Percentiles rank a stretch among this genome's conserved stretches.
phyloP scores from a whole-genome alignment of 1,140 invertebrate genomes.

The Globodera ellingtonae region DNA sequence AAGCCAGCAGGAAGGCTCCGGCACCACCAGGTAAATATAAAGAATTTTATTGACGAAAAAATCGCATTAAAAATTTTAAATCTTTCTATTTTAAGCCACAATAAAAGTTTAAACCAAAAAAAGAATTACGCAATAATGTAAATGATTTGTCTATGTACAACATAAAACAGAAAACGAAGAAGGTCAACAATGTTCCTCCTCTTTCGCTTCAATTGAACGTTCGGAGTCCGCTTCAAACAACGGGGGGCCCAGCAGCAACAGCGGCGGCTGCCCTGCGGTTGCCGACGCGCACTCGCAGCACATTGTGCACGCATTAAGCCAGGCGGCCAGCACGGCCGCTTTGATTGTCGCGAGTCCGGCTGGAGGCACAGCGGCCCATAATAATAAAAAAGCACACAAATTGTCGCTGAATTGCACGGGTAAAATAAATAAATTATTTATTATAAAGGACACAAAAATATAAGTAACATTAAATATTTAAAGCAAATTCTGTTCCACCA shows the following conservation, averaged over 20 bases:
- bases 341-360: background rate
- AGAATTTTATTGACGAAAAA: too few species aligned
- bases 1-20: too few species aligned
- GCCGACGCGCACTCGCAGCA: background rate
- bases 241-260: too few species aligned
- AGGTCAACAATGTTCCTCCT: background rate
- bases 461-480: background rate
- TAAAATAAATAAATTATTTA: background rate
- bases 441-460: background rate
- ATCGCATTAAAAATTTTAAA: too few species aligned
- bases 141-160: background rate
- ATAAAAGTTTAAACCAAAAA: too few species aligned
- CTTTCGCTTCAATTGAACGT: background rate
- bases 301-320: conserved; percentile 16
- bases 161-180: background rate
- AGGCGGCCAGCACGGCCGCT: conserved; percentile 16
- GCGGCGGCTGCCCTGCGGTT: background rate
- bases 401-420: background rate
- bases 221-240: background rate
- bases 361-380: conserved; percentile 3
- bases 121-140: background rate
- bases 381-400: background rate
- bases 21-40: too few species aligned
- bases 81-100: too few species aligned
- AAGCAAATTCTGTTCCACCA: background rate